Evolutionary conservation across 2,113 vertebrate genomes (phyloP).

Genomic region (western clawed frog (Xenopus tropicalis)): UCB_Xtro_10.0 CM004444.2:80360501-80361000

Average conservation of each 20-base stretch:
- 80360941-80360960: too few species aligned
- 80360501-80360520: too few species aligned
- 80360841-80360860: background rate
- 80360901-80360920: too few species aligned
- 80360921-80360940: too few species aligned
- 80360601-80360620: constrained; percentile 4
- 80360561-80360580: constrained; percentile 6
- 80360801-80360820: background rate
- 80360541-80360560: background rate
- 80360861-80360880: background rate
- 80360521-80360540: background rate
- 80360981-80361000: too few species aligned
- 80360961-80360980: too few species aligned
- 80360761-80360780: constrained; percentile 29
- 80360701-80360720: constrained; percentile 32
- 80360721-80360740: constrained; percentile 37
- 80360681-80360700: constrained; percentile 33
- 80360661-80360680: constrained; percentile 36
- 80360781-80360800: constrained; percentile 20
- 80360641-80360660: constrained; percentile 26
- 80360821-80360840: background rate
- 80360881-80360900: background rate
- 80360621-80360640: constrained; percentile 29
- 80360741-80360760: constrained; percentile 35
- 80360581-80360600: background rate